Base-by-base conservation (phyloP, 1,140 invertebrate species). In the Drosophila neocordata region DNA sequence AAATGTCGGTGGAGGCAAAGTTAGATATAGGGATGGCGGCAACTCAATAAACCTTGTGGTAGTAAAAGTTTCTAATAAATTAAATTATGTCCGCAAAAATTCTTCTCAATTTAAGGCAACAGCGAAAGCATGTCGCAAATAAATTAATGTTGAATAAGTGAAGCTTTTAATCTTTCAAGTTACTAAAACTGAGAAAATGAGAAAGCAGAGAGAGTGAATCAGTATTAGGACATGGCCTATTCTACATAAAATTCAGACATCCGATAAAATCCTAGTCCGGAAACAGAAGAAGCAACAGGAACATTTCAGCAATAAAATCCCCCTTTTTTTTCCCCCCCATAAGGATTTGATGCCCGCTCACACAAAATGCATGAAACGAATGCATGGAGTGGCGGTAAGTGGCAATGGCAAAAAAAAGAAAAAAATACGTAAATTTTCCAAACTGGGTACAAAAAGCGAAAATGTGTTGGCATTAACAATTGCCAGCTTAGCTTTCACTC, bases 391-490 rank as follows among this genome's bases (percentile, higher is more conserved):
- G 44, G 44, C 2, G 12, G 1, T 4, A 18, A 1, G 8, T n/a
- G 24, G 24, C 1, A 18, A 48, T 31, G 65, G 31, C 13, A 44
- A 31, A 31, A 31, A 31, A 31, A 6, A 6, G 27, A 41, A 51
- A 35, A 27, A 65, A 63, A 78, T 74, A 66, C 82, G 74, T 72
- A 70, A 80, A 85, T 84, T 84, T 84, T 61, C 69, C 81, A 74
- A 74, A 62, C 7, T 52, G 68, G 69, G 62, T 68, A 69, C 41
- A 80, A 79, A 77, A 83, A 71, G 74, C 55, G 71, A 64, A 75
- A 83, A 83, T 77, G 69, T 81, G 73, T 85, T 81, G 65, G 77
- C 70, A 77, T 87, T 87, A 85, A 77, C 73, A 74, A 78, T 79
- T 64, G 65, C 59, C 38, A 53, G 64, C 73, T 69, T 66, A 64